Base-by-base conservation (phyloP, 2,113 vertebrate genomes). In the Oreotrochilus melanogaster region DNA sequence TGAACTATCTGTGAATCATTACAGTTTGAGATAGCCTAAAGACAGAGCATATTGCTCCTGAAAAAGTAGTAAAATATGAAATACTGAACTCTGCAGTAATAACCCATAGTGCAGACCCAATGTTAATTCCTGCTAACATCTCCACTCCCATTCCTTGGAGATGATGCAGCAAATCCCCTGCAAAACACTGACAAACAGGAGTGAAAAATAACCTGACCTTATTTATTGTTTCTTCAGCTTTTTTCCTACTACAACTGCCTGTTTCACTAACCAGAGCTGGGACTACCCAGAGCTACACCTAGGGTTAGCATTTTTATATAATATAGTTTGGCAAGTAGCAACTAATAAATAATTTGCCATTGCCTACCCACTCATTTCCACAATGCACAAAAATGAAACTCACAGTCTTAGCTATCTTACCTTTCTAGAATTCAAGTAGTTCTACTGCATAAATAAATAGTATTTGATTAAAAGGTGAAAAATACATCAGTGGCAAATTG, bases 401-500 rank as follows among this genome's bases (percentile, higher is more conserved):
- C 76, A 53, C 17, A 21, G 13, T 31, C 65, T 74, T 43, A 78
- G 43, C 18, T 60, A 42, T 71, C 42, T 43, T 81, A n/a, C 43
- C 50, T 53, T 74, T 42, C 37, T 48, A 5, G 12, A 80, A 91
- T 76, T 73, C 33, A 70, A 71, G 76, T 31, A 81, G 50, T 47
- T 56, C 47, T 16, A 74, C 33, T 56, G 37, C 57, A 78, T 56
- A 86, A 91, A 62, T 86, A 90, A 60, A 31, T 14, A 37, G 18
- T 1, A 1, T 86, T 95, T 94, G 80, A 96, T 84, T 89, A 78
- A 91, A 89, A 91, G 86, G 65, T 73, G 2, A 91, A 80, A 95
- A 86, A 87, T 28, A 78, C 84, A 87, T 67, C 4, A 7, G 48
- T 0, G 1, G 78, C 69, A 95, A 95, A 87, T 67, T 78, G 47